Conservation (phyloP, 2,113 vertebrate species). For the Anhinga anhinga region DNA sequence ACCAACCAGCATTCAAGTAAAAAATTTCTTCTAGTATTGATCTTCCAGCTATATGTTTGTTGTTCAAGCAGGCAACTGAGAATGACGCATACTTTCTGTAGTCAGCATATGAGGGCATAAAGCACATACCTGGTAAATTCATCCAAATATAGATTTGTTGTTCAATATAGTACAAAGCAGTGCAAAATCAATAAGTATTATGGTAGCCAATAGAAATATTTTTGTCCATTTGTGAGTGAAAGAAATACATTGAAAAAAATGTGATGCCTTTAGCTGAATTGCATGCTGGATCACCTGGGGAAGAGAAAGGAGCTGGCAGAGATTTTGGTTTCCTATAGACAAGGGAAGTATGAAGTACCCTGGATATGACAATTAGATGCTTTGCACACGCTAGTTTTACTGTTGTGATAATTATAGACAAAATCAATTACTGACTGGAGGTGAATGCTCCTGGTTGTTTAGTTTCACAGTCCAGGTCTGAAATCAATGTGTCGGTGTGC, state of each 20-base stretch:
- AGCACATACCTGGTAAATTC: background rate
- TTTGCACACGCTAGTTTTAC: background rate
- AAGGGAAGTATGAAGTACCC: background rate
- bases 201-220: background rate
- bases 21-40: background rate
- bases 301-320: background rate
- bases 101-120: background rate
- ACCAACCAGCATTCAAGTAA: background rate
- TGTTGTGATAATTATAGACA: background rate
- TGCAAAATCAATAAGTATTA: background rate
- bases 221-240: background rate
- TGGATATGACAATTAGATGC: background rate
- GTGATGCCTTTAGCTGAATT: background rate
- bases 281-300: background rate
- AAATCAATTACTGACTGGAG: background rate
- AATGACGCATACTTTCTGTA: background rate
- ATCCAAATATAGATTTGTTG: background rate
- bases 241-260: background rate
- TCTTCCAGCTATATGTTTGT: background rate
- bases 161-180: background rate
- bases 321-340: background rate
- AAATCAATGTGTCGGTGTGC: fast-evolving
- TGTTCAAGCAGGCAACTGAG: background rate
- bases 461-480: background rate
- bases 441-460: background rate